phyloP scores from a whole-genome alignment of 2,797 vertebrate species.

The Epinephelus coioides region DNA sequence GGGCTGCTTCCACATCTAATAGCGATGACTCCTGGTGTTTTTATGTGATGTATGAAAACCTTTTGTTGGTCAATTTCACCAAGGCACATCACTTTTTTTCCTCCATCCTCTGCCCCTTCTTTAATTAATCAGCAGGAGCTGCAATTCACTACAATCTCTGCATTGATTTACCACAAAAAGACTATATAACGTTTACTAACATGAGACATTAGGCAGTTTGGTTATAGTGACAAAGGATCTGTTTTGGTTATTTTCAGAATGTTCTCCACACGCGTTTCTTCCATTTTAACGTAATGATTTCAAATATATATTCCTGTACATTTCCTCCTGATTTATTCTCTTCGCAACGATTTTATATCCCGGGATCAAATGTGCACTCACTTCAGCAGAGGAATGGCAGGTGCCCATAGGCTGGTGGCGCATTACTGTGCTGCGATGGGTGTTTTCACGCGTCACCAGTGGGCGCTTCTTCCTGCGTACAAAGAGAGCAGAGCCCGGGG shows the following conservation, averaged over 20 bases:
- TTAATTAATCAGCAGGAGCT: neutral
- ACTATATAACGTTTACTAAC: neutral
- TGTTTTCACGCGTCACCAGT: constrained; percentile 82
- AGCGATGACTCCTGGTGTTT: neutral
- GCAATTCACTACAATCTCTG: neutral
- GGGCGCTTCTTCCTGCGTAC: constrained; percentile 82
- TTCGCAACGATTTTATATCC: neutral
- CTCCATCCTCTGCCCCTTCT: neutral
- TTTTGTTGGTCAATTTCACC: neutral
- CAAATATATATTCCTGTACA: neutral
- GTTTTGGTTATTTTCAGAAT: neutral
- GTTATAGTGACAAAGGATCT: neutral
- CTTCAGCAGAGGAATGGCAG: constrained; percentile 48
- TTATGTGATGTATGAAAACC: neutral
- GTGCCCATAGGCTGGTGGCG: constrained; percentile 74
- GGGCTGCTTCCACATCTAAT: neutral
- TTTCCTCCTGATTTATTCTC: neutral
- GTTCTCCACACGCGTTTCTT: neutral
- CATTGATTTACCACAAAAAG: neutral
- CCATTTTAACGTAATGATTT: neutral
- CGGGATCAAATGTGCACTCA: constrained; percentile 13
- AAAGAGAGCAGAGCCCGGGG: constrained; percentile 77
- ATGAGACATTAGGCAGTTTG: neutral
- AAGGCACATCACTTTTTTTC: constrained; percentile 1
- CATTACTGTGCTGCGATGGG: constrained; percentile 71